Percentiles rank a stretch among this genome's conserved stretches.
These are phyloP conservation scores for Nomia melanderi DNA, from an alignment of 1,140 invertebrate species.

Conservation along the genomic window DNA sequence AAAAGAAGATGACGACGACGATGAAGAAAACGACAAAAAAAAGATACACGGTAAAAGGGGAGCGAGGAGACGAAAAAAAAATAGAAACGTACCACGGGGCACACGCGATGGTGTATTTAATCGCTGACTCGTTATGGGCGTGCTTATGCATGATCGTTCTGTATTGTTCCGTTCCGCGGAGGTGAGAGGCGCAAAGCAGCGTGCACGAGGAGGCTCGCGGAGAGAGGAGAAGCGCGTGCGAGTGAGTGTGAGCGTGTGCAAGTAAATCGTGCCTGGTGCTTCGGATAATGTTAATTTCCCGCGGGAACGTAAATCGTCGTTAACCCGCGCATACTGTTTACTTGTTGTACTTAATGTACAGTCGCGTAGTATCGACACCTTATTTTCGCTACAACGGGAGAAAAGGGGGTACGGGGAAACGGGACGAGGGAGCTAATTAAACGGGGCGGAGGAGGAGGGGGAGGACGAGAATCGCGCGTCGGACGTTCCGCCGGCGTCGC, in stretches of 20 bases:
- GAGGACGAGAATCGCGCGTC: constrained; percentile 10
- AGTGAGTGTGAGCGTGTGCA: neutral
- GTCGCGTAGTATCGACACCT: constrained; percentile 53
- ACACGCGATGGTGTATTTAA: constrained; percentile 50
- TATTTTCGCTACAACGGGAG: constrained; percentile 55
- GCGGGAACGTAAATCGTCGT: neutral
- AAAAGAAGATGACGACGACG: neutral
- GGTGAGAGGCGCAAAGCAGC: neutral
- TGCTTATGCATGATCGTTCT: constrained; percentile 64
- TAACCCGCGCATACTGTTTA: constrained; percentile 40
- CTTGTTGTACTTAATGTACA: constrained; percentile 58
- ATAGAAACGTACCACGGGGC: neutral
- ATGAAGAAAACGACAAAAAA: too few relatives aligned
- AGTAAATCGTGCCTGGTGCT: constrained; percentile 49
- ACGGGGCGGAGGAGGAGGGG: constrained; percentile 1
- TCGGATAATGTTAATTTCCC: constrained; percentile 51
- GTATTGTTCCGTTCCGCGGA: constrained; percentile 46
- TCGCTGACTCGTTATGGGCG: constrained; percentile 56
- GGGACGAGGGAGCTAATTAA: neutral
- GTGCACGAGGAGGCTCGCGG: neutral
- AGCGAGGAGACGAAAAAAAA: neutral
- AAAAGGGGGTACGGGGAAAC: neutral
- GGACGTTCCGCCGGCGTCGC: constrained; percentile 55
- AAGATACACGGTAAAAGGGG: neutral
- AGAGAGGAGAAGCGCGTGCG: neutral